These are phyloP conservation scores for Zaprionus kolodkinae DNA, from an alignment of 1,140 invertebrate genomes.

Conservation along the genomic window DNA sequence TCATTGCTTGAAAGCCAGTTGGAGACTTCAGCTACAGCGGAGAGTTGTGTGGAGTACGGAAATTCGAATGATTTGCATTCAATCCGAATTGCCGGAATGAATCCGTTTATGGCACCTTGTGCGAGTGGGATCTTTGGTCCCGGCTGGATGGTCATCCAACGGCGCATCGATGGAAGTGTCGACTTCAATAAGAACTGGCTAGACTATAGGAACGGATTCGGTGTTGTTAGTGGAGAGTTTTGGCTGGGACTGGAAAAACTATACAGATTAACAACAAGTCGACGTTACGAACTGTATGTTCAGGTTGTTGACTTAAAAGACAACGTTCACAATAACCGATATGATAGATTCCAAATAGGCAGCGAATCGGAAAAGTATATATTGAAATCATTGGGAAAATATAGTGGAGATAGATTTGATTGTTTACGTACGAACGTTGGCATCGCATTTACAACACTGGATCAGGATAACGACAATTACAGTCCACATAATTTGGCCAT, in stretches of 20 bases:
- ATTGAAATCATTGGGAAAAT: background rate
- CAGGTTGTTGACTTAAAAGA: background rate
- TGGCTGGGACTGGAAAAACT: background rate
- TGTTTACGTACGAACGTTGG: background rate
- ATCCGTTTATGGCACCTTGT: background rate
- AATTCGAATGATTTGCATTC: background rate
- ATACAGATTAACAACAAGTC: background rate
- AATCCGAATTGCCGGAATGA: background rate
- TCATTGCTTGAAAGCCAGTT: too few species aligned
- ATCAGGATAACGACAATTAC: background rate
- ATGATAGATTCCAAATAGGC: background rate
- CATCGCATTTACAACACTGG: background rate
- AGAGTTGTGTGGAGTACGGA: background rate
- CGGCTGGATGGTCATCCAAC: background rate
- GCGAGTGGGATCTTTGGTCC: background rate
- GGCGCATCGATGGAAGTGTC: background rate
- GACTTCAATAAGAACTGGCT: background rate
- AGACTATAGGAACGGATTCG: background rate
- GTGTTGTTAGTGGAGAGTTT: background rate
- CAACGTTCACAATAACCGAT: background rate
- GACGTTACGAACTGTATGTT: background rate
- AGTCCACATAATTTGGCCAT: rapidly evolving
- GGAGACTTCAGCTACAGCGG: background rate
- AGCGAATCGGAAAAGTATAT: background rate
- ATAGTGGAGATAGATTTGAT: background rate